A percentile compares a stretch with the other conserved stretches of the same genome.
phyloP scores from a whole-genome alignment of 2,113 vertebrate genomes.

The Hyaena hyaena region DNA sequence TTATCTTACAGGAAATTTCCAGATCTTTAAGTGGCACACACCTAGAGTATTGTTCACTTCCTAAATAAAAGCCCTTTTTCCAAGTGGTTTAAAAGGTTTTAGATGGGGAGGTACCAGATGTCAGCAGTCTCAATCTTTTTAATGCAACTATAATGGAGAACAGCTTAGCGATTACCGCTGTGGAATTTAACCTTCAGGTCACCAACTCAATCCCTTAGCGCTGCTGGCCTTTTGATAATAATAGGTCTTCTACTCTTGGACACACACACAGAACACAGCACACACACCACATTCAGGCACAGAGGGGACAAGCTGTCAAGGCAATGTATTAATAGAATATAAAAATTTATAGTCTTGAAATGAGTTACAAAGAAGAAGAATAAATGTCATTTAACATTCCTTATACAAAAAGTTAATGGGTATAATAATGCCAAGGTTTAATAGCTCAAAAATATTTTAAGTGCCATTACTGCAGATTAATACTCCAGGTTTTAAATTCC shows the following conservation, averaged over 20 bases:
- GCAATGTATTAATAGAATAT: not conserved
- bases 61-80: conserved; percentile 60
- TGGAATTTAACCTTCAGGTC: conserved; percentile 78
- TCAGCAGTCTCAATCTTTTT: conserved; percentile 63
- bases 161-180: conserved; percentile 67
- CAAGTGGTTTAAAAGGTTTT: conserved; percentile 71
- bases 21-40: conserved; percentile 59
- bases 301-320: not conserved
- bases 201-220: conserved; percentile 46
- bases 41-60: conserved; percentile 58
- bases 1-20: conserved; percentile 47
- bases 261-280: not conserved
- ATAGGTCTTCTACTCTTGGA: conserved; percentile 20
- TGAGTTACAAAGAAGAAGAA: not conserved
- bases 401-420: not conserved
- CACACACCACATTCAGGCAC: not conserved
- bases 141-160: conserved; percentile 67
- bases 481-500: not conserved
- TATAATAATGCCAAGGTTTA: not conserved
- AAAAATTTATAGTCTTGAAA: not conserved
- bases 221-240: conserved; percentile 71
- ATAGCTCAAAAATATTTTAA: not conserved
- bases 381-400: not conserved
- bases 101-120: conserved; percentile 66
- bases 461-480: not conserved